phyloP scores from a whole-genome alignment of 2,797 vertebrate genomes.

The Agapornis canus region DNA sequence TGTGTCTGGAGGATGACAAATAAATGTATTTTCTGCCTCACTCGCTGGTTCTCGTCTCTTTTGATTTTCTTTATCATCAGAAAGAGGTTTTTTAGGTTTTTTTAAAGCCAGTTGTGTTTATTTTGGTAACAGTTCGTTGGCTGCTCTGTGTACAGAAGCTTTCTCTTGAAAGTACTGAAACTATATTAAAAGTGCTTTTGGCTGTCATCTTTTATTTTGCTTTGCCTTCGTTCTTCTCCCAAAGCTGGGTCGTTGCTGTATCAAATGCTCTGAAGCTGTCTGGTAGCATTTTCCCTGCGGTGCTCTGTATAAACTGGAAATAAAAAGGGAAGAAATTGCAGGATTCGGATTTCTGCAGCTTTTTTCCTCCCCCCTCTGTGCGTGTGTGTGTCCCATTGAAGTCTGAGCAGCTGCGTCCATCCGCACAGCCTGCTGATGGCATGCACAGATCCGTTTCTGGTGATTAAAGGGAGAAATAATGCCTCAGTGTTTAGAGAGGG shows the following conservation, averaged over 20 bases:
- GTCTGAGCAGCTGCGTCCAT: slow-evolving; percentile 59
- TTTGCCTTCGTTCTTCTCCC: slow-evolving; percentile 50
- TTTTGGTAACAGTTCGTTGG: slow-evolving; percentile 61
- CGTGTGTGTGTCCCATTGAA: not conserved
- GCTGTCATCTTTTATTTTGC: slow-evolving; percentile 68
- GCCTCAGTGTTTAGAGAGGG: slow-evolving; percentile 16
- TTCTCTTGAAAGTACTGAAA: slow-evolving; percentile 63
- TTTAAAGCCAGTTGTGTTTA: slow-evolving; percentile 45
- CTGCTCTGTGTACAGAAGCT: slow-evolving; percentile 44
- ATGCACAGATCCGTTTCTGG: slow-evolving; percentile 50
- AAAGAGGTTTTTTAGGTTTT: slow-evolving; percentile 12
- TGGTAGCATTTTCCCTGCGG: slow-evolving; percentile 53
- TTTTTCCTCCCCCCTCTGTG: not conserved
- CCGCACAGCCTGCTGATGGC: slow-evolving; percentile 1
- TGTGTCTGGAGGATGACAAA: slow-evolving; percentile 43
- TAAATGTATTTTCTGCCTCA: not conserved
- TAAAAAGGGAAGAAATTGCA: slow-evolving; percentile 52
- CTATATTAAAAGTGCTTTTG: slow-evolving; percentile 64
- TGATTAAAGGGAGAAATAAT: slow-evolving; percentile 58
- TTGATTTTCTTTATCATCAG: slow-evolving; percentile 47
- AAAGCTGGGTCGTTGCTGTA: slow-evolving; percentile 41
- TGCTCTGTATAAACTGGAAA: slow-evolving; percentile 43
- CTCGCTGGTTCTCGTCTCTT: not conserved
- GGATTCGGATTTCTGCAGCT: slow-evolving; percentile 40
- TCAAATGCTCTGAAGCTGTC: slow-evolving; percentile 57